Evolutionary conservation across 1,140 invertebrate genomes (phyloP).

Genomic region (Drepana arcuata): DNA sequence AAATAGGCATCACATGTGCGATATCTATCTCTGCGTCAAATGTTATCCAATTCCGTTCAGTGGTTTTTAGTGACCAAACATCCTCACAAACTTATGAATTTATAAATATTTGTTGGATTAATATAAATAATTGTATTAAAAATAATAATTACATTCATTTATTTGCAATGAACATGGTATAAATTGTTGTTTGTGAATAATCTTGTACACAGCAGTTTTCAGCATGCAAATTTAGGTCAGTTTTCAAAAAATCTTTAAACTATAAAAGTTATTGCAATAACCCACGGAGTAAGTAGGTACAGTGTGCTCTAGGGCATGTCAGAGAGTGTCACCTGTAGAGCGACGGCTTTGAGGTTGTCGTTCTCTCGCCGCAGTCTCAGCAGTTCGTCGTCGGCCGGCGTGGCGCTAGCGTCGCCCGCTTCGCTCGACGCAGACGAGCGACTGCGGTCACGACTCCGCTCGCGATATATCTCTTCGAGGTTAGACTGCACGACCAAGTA

Average conservation of each 20-base stretch:
- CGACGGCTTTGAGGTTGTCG: constrained; percentile 24
- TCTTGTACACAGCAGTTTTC: no score
- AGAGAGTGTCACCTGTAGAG: constrained; percentile 34
- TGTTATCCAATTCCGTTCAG: no score
- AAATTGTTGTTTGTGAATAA: no score
- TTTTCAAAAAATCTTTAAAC: background rate
- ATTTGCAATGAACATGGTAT: background rate
- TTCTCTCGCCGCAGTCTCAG: constrained; percentile 27
- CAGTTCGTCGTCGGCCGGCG: constrained; percentile 4
- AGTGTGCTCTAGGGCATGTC: no score
- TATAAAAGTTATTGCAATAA: background rate
- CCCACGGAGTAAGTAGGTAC: no score
- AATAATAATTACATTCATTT: no score
- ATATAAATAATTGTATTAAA: no score
- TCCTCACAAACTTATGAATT: no score
- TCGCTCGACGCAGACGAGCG: constrained; percentile 9
- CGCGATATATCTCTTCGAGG: constrained; percentile 18
- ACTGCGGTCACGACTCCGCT: constrained; percentile 5
- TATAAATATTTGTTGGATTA: no score
- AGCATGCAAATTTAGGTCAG: background rate
- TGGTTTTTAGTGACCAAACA: no score
- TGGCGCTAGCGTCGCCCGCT: constrained; percentile 4
- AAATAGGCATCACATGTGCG: no score
- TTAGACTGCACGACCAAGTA: constrained; percentile 10
- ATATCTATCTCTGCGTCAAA: no score